Percentiles rank a stretch among this genome's conserved stretches.
Evolutionary conservation across 2,888 invertebrate species (phyloP).

Genomic region (Mythimna ferrago): DNA sequence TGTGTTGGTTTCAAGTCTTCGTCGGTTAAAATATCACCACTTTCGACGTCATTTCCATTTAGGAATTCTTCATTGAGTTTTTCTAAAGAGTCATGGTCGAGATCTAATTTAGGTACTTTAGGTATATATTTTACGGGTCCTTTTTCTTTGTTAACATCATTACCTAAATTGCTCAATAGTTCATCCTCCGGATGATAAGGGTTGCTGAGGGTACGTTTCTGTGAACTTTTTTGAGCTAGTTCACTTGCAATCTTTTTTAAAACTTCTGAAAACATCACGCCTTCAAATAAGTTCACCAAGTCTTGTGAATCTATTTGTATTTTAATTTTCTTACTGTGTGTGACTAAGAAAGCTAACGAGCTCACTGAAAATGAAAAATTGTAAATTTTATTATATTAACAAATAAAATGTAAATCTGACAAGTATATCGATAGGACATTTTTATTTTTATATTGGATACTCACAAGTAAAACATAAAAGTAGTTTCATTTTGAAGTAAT

Average conservation of each 20-base stretch:
- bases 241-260: constrained; percentile 62
- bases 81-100: constrained; percentile 57
- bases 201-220: constrained; percentile 64
- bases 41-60: constrained; percentile 45
- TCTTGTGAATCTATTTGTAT: constrained; percentile 72
- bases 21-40: constrained; percentile 56
- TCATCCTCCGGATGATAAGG: constrained; percentile 80
- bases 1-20: constrained; percentile 7
- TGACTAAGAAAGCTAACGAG: constrained; percentile 24
- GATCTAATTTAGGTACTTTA: too few relatives aligned
- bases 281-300: constrained; percentile 63
- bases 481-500: constrained; percentile 33
- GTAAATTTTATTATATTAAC: background rate
- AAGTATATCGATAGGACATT: too few relatives aligned
- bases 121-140: background rate
- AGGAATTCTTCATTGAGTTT: constrained; percentile 69
- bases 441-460: constrained; percentile 13
- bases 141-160: constrained; percentile 1
- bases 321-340: constrained; percentile 64
- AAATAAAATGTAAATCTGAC: background rate
- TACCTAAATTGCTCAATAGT: constrained; percentile 43
- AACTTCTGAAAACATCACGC: constrained; percentile 52
- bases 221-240: constrained; percentile 53
- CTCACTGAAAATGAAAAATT: constrained; percentile 38
- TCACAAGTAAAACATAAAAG: constrained; percentile 41